phyloP scores from a whole-genome alignment of 2,888 invertebrate species.

The Tiliacea aurago region DNA sequence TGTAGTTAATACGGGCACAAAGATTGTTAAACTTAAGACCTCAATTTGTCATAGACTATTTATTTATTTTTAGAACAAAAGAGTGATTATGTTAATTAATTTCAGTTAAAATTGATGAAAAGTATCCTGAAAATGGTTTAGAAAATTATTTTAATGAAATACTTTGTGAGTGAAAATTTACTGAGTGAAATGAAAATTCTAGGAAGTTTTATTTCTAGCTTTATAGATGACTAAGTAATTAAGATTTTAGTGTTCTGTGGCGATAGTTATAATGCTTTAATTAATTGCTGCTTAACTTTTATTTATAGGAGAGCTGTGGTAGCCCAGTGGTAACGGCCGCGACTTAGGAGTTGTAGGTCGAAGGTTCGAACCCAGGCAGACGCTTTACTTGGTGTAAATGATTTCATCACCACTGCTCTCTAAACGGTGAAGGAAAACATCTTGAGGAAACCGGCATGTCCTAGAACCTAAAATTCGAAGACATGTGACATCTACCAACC shows the following conservation, averaged over 20 bases:
- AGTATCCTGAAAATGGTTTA: neutral
- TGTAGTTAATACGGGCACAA: neutral
- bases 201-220: neutral
- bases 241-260: neutral
- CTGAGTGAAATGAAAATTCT: neutral
- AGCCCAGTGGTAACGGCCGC: no score
- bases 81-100: slow-evolving; percentile 2
- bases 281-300: neutral
- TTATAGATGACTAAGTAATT: neutral
- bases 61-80: slow-evolving; percentile 14
- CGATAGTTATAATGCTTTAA: neutral
- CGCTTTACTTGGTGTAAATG: no score
- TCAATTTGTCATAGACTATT: slow-evolving; percentile 16
- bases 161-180: no score
- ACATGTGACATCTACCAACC: no score
- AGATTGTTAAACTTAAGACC: neutral
- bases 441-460: no score
- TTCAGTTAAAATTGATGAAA: neutral
- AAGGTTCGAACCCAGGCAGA: no score
- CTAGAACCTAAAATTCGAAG: no score
- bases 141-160: slow-evolving; percentile 6
- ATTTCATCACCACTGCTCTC: no score
- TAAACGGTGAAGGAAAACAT: no score
- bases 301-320: neutral
- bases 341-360: no score